Evolutionary conservation across 2,797 vertebrate genomes (phyloP).

Genomic region (Vireo griseus): DNA sequence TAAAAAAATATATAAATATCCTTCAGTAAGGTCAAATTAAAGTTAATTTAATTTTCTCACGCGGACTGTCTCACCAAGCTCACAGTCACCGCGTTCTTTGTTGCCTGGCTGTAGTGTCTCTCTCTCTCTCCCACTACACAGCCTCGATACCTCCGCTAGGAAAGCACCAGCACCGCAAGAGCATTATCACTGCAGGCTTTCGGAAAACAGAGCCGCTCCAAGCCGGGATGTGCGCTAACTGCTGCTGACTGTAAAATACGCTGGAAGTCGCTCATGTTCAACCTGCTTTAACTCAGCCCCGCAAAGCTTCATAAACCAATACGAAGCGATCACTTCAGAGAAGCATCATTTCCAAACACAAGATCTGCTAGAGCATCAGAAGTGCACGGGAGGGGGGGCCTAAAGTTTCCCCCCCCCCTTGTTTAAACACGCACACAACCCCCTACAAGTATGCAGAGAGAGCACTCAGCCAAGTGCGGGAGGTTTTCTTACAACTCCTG

Average conservation of each 20-base stretch:
- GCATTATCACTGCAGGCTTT: rapidly evolving
- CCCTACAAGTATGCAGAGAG: not conserved
- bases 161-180: not conserved
- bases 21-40: not conserved
- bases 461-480: not conserved
- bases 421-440: not conserved
- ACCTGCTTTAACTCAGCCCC: not conserved
- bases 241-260: rapidly evolving
- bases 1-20: not conserved
- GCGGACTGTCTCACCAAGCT: not conserved
- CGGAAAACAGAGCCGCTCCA: not conserved
- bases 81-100: not conserved
- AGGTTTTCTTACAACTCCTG: not conserved
- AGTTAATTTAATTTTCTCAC: not conserved
- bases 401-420: not conserved
- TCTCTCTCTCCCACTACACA: rapidly evolving
- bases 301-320: not conserved
- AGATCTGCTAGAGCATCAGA: not conserved
- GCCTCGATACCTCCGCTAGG: rapidly evolving
- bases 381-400: not conserved
- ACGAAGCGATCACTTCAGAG: not conserved
- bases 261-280: rapidly evolving
- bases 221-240: not conserved
- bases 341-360: not conserved
- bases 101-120: not conserved